Conservation (phyloP, 2,113 vertebrate genomes). For the Tympanuchus pallidicinctus region DNA sequence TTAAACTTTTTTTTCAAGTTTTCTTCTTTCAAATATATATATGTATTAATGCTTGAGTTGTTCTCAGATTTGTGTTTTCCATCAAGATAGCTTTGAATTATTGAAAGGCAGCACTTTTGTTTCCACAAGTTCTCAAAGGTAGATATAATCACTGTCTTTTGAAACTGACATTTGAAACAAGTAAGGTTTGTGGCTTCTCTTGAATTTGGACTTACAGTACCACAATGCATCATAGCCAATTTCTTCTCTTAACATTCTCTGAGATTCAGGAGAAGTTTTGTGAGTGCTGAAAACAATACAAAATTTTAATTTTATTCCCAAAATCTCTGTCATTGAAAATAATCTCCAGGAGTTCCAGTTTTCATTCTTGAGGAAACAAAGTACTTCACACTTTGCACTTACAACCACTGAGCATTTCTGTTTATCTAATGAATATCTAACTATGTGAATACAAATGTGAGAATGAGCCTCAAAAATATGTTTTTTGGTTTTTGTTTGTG, state of each 20-base stretch:
- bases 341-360: neutral
- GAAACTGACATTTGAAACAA: neutral
- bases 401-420: neutral
- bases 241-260: neutral
- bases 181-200: neutral
- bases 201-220: neutral
- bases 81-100: neutral
- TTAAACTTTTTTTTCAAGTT: slow-evolving; percentile 26
- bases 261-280: neutral
- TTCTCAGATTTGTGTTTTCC: slow-evolving; percentile 38
- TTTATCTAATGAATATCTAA: neutral
- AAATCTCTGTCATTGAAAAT: neutral
- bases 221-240: neutral
- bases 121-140: neutral
- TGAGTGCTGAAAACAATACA: neutral
- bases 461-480: neutral
- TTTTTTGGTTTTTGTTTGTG: no score
- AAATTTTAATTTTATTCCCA: neutral
- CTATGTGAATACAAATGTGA: neutral
- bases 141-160: neutral
- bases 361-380: neutral
- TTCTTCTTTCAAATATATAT: slow-evolving; percentile 50
- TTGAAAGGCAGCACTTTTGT: neutral
- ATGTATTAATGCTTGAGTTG: neutral
- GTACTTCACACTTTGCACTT: neutral